phyloP scores from a whole-genome alignment of 2,888 invertebrate species.

The Baccha elongata region DNA sequence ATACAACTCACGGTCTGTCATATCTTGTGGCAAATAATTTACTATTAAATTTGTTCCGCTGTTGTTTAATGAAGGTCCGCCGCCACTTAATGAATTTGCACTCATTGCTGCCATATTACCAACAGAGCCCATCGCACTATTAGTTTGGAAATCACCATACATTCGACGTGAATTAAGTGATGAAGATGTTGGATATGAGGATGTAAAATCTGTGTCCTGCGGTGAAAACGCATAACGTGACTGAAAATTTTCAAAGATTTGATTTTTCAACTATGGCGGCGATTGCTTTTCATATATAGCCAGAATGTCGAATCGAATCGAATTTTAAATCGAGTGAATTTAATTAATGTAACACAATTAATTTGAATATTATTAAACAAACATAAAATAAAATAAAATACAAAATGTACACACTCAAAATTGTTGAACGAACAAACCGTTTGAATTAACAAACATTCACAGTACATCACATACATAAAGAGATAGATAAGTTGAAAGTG shows the following conservation, averaged over 20 bases:
- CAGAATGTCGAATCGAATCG: conserved; percentile 65
- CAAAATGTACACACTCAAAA: conserved; percentile 58
- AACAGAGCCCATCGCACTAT: conserved; percentile 78
- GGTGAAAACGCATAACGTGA: conserved; percentile 83
- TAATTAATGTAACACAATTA: conserved; percentile 55
- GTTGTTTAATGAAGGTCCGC: conserved; percentile 74
- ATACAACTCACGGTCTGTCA: conserved; percentile 95
- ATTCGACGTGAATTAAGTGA: conserved; percentile 79
- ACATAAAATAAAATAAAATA: conserved; percentile 18
- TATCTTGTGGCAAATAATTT: conserved; percentile 96
- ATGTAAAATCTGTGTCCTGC: conserved; percentile 83
- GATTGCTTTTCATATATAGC: conserved; percentile 77
- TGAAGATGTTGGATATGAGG: conserved; percentile 81
- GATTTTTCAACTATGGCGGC: conserved; percentile 79
- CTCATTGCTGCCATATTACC: conserved; percentile 79
- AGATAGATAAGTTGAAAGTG: conserved; percentile 36
- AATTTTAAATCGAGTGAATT: conserved; percentile 37
- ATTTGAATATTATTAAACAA: conserved; percentile 5
- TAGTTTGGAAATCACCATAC: conserved; percentile 81
- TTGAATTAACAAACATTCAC: conserved; percentile 63
- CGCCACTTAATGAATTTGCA: conserved; percentile 78
- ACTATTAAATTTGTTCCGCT: conserved; percentile 93
- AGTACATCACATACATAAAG: conserved; percentile 48
- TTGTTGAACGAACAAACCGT: conserved; percentile 56
- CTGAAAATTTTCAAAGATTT: conserved; percentile 81